Base-by-base conservation (phyloP, 1,140 invertebrate species). In the Andricus grossulariae region DNA sequence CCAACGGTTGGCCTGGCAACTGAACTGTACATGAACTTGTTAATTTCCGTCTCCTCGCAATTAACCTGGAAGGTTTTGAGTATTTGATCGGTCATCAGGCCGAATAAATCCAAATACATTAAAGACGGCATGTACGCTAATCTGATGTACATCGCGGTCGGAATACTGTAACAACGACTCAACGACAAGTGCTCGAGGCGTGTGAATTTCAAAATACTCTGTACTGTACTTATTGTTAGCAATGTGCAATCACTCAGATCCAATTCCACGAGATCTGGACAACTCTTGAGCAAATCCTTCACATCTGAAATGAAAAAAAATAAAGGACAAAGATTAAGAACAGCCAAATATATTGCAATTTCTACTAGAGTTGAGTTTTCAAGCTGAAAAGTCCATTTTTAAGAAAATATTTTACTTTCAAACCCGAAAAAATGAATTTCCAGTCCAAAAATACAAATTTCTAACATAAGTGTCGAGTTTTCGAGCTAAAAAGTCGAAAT, bases 1-100 rank as follows among this genome's bases (percentile, higher is more conserved):
- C 97, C 97, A 13, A 97, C 96, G 0, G 97, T 98, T 0, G 97
- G 97, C 50, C 97, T 91, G 1, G 97, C 96, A 25, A 98, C 94
- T 2, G 95, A 95, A 82, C 96, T 97, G 90, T 95, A 96, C 74
- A 93, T 92, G 82, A 93, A 94, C 84, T 94, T 93, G 85, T 96
- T 96, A 39, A 96, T 92, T 84, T 93, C 91, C 19, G 95, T 92
- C 57, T 88, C 83, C 6, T 85, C 83, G 70, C 92, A 92, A 80
- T 90, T 92, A 45, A 92, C 86, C 76, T 93, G 89, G 32, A 97
- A 89, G 1, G 93, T 92, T 76, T 89, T 90, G 1, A 95, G 84
- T 1, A 93, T 91, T 1, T 90, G 90, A 72, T 93, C 93, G 16
- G 92, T 93, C 73, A 97, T 91, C 83, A 96, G 92, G 11, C 96